Evolutionary conservation across 2,113 vertebrate genomes (phyloP).

Genomic region (Callorhinus ursinus): DNA sequence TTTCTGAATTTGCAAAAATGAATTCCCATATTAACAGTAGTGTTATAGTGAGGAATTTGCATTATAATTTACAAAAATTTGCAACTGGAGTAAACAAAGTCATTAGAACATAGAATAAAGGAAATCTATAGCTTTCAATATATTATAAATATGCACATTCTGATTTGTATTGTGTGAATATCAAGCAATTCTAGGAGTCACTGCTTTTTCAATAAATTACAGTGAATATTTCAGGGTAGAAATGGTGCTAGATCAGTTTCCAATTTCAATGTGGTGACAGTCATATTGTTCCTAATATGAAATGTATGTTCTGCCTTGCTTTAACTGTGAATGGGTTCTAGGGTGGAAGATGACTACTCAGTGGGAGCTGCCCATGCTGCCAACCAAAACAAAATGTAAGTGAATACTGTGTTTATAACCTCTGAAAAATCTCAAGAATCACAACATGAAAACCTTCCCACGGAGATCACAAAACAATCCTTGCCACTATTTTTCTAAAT

Average conservation of each 20-base stretch:
- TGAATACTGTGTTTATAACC: not conserved
- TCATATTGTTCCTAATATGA: not conserved
- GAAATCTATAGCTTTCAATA: slow-evolving; percentile 67
- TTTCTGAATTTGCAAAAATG: slow-evolving; percentile 82
- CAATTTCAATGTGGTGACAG: not conserved
- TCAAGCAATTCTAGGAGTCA: slow-evolving; percentile 74
- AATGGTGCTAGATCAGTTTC: not conserved
- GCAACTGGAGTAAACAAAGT: slow-evolving; percentile 79
- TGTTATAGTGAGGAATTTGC: slow-evolving; percentile 63
- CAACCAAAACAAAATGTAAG: not conserved
- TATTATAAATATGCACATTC: slow-evolving; percentile 62
- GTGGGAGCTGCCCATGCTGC: not conserved
- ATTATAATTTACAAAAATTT: slow-evolving; percentile 78
- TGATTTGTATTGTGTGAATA: slow-evolving; percentile 67
- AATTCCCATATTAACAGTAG: slow-evolving; percentile 64
- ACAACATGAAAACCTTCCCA: not conserved
- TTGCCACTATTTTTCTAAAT: not conserved
- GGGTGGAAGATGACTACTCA: not conserved
- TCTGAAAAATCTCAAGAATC: not conserved
- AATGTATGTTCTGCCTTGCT: not conserved
- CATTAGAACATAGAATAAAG: slow-evolving; percentile 70
- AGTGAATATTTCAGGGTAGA: not conserved
- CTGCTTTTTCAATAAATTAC: not conserved
- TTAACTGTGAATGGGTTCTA: not conserved
- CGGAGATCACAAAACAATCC: not conserved